Percentiles rank a stretch among this genome's conserved stretches.
Evolutionary conservation across 1,140 invertebrate genomes (phyloP).

Genomic region (Thaumetopoea pityocampa): DNA sequence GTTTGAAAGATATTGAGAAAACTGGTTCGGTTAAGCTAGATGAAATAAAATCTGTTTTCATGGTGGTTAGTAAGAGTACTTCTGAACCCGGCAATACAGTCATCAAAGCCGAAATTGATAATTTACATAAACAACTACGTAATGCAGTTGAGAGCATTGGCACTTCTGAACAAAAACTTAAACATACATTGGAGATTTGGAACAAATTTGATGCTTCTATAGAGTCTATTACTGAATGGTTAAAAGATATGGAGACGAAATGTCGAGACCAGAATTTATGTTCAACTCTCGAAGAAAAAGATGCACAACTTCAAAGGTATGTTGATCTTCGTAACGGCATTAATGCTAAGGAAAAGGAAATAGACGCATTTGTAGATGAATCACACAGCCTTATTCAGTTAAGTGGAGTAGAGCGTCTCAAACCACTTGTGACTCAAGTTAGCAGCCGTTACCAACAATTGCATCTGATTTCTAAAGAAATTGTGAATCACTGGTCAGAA

Average conservation of each 20-base stretch:
- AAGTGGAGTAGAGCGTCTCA: conserved; percentile 90
- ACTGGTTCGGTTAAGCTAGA: conserved; percentile 84
- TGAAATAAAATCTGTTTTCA: conserved; percentile 81
- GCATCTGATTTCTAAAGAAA: conserved; percentile 89
- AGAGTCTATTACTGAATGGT: conserved; percentile 89
- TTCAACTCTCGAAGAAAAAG: conserved; percentile 88
- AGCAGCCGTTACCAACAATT: conserved; percentile 92
- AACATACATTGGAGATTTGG: conserved; percentile 88
- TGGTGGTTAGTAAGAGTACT: conserved; percentile 87
- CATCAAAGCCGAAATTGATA: conserved; percentile 84
- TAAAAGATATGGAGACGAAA: conserved; percentile 86
- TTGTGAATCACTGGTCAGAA: conserved; percentile 90
- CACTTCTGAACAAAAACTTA: conserved; percentile 81
- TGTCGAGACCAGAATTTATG: conserved; percentile 91
- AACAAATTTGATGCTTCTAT: conserved; percentile 89
- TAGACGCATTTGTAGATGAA: conserved; percentile 93
- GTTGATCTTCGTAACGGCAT: conserved; percentile 86
- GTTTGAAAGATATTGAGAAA: conserved; percentile 82
- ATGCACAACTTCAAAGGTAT: conserved; percentile 83
- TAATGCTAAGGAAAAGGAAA: conserved; percentile 84
- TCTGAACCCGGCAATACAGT: conserved; percentile 85
- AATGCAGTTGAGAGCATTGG: conserved; percentile 82
- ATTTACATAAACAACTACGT: conserved; percentile 80
- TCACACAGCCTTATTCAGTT: conserved; percentile 91
- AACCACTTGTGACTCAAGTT: conserved; percentile 92